Percentiles rank a stretch among this genome's conserved stretches.
phyloP scores from a whole-genome alignment of 2,113 vertebrate species.

The Crotalus viridis region DNA sequence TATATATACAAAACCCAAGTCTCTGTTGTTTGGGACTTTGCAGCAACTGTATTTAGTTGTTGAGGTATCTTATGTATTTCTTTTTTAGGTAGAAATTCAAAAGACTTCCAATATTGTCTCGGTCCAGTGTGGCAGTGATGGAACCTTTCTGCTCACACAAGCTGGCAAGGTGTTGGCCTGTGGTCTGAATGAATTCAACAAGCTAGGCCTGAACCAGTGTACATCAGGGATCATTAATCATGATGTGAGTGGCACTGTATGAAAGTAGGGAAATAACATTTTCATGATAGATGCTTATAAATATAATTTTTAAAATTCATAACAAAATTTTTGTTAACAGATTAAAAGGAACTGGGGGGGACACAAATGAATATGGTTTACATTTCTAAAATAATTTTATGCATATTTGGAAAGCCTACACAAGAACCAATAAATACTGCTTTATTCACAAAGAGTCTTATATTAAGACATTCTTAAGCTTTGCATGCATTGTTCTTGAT shows the following conservation, averaged over 20 bases:
- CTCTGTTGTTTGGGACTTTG: not conserved
- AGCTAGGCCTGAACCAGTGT: slow-evolving; percentile 92
- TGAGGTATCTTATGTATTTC: slow-evolving; percentile 14
- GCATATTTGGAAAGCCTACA: not conserved
- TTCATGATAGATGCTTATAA: not conserved
- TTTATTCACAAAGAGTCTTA: not conserved
- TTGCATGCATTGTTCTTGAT: slow-evolving; percentile 15
- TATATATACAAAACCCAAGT: not conserved
- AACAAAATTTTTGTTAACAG: not conserved
- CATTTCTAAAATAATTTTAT: not conserved
- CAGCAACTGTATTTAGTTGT: slow-evolving; percentile 17
- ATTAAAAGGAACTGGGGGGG: not conserved
- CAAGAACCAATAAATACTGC: slow-evolving; percentile 8
- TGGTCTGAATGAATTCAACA: slow-evolving; percentile 96
- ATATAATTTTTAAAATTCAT: not conserved
- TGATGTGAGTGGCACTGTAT: slow-evolving; percentile 66
- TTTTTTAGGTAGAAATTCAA: slow-evolving; percentile 84
- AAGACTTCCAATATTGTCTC: slow-evolving; percentile 86
- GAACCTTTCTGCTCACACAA: slow-evolving; percentile 92
- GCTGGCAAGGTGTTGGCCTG: slow-evolving; percentile 94
- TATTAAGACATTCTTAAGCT: not conserved
- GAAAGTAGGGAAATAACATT: not conserved
- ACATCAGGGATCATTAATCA: slow-evolving; percentile 94
- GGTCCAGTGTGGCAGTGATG: slow-evolving; percentile 89
- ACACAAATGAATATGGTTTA: not conserved